phyloP scores from a whole-genome alignment of 1,140 invertebrate genomes.

The Dryas iulia region DNA sequence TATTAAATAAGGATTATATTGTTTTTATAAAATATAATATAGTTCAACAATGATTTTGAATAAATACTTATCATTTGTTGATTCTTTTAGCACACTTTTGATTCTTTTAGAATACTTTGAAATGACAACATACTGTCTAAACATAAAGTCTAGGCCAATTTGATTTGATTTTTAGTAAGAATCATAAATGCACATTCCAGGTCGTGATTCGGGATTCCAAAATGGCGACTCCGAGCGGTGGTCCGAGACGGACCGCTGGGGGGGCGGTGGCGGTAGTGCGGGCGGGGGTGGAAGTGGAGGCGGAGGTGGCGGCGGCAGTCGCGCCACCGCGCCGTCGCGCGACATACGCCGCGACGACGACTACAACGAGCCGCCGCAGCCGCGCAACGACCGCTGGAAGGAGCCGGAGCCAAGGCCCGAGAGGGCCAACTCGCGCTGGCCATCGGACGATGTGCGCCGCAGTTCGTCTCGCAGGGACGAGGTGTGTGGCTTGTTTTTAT shows the following conservation, averaged over 20 bases:
- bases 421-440: conserved; percentile 75
- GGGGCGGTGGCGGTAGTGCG: conserved; percentile 46
- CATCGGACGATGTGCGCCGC: conserved; percentile 78
- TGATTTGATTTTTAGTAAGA: too few relatives aligned
- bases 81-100: too few relatives aligned
- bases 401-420: conserved; percentile 81
- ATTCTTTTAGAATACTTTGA: too few relatives aligned
- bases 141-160: too few relatives aligned
- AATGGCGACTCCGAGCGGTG: conserved; percentile 73
- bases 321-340: conserved; percentile 51
- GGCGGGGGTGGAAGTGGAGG: conserved; percentile 50
- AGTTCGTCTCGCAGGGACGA: conserved; percentile 76
- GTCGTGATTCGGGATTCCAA: conserved; percentile 75
- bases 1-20: too few relatives aligned
- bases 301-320: conserved; percentile 54
- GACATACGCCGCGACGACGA: conserved; percentile 74
- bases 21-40: too few relatives aligned
- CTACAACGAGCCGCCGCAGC: conserved; percentile 72
- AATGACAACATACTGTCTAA: too few relatives aligned
- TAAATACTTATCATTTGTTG: too few relatives aligned
- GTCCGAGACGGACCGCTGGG: conserved; percentile 65
- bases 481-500: conserved; percentile 29
- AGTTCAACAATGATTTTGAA: too few relatives aligned
- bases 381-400: conserved; percentile 89
- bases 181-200: conserved; percentile 26